A percentile compares a stretch with the other conserved stretches of the same genome.
These are phyloP conservation scores for Bombus cullumanus DNA, from an alignment of 1,140 invertebrate genomes.

Conservation along the genomic window DNA sequence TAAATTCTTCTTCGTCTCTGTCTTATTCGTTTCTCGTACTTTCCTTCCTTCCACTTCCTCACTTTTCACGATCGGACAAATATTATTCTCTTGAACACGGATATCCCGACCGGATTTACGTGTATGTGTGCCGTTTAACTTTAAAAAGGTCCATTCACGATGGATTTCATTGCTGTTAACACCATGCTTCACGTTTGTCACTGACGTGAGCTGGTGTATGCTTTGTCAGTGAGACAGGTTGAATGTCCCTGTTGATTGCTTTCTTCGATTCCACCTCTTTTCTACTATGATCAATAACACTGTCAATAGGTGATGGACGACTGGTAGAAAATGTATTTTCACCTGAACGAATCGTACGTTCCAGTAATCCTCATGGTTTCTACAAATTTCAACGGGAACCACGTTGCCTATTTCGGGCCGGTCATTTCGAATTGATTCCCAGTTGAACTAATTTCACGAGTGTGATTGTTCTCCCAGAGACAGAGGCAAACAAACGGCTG, in stretches of 20 bases:
- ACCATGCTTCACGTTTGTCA: slow-evolving; percentile 46
- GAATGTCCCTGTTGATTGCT: slow-evolving; percentile 63
- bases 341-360: neutral
- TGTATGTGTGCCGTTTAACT: slow-evolving; percentile 45
- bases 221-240: slow-evolving; percentile 54
- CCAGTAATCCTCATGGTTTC: neutral
- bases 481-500: neutral
- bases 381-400: neutral
- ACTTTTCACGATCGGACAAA: neutral
- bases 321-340: slow-evolving; percentile 21
- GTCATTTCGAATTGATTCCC: slow-evolving; percentile 4
- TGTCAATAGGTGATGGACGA: slow-evolving; percentile 62
- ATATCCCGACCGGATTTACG: slow-evolving; percentile 18
- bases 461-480: neutral
- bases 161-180: slow-evolving; percentile 62
- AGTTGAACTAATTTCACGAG: slow-evolving; percentile 9
- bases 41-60: neutral
- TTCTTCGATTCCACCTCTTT: slow-evolving; percentile 47
- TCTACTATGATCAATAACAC: slow-evolving; percentile 61
- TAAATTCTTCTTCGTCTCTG: neutral
- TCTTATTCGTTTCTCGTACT: too few species aligned
- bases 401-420: neutral
- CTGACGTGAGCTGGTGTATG: slow-evolving; percentile 42
- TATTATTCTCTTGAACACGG: slow-evolving; percentile 1
- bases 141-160: slow-evolving; percentile 26